Base-by-base conservation (phyloP, 1,140 invertebrate species). In the Muscidifurax raptorellus region DNA sequence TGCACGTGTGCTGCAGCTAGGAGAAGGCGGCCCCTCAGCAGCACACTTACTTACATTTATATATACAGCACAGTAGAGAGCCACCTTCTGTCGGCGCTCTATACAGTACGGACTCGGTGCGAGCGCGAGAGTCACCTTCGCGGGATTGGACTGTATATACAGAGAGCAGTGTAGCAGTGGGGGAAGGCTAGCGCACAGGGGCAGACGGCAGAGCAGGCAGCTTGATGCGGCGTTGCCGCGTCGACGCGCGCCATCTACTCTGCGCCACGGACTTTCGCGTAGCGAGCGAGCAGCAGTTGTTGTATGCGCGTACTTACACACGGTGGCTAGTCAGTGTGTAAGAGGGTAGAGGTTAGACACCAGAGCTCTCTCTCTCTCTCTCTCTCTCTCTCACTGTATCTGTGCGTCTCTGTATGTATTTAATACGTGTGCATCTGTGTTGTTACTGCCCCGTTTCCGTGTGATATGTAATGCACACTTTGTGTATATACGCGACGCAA, bases 181-280 rank as follows among this genome's bases (percentile, higher is more conserved):
- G 7, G 7, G 15, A 18, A 2, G 27, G 22, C 67, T 72, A 32
- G 44, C 44, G 7, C 6, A 30, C 64, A 66, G 10, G 25, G 66
- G 28, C 66, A 59, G 22, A 69, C 71, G 71, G 71, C 22, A 74
- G 32, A 28, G 69, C 71, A 52, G 67, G 84, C 78, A 30, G 82
- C 66, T 82, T 84, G 75, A 82, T 85, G 40, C 52, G 78, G 66
- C 71, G 86, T 69, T 80, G 83, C 76, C 85, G 80, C 84, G 81
- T 85, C 75, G 86, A 25, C 59, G 80, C 44, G 67, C 69, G 72
- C 64, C 81, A 66, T 52, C 71, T 32, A 64, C 74, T n/a, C 22
- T 5, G 30, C n/a, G 44, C 36, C 27, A 66, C 64, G 52, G 71
- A 75, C 80, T 59, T 80, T 74, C 30, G 80, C 80, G 28, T 67